phyloP scores from a whole-genome alignment of 1,140 invertebrate genomes.

The Drosophila teissieri region DNA sequence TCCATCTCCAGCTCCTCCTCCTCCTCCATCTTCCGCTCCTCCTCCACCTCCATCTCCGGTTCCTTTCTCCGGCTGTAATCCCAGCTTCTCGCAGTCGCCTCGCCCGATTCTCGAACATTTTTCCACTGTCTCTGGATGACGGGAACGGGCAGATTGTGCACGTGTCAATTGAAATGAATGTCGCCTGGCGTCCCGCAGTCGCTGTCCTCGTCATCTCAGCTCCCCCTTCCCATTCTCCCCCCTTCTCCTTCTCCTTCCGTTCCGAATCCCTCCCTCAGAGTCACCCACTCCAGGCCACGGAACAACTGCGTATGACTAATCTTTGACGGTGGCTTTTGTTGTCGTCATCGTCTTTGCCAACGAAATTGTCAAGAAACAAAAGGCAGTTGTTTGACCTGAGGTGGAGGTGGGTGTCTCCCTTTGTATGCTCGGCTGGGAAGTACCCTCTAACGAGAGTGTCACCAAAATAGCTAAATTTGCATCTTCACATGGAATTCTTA shows the following conservation, averaged over 20 bases:
- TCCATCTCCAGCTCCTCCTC: not conserved
- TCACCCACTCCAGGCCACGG: constrained; percentile 31
- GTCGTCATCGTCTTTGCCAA: constrained; percentile 58
- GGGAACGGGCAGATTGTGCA: constrained; percentile 40
- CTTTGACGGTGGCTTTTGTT: constrained; percentile 65
- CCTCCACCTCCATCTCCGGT: not conserved
- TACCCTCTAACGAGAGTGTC: constrained; percentile 18
- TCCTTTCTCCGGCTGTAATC: constrained; percentile 1
- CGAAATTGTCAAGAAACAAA: constrained; percentile 58
- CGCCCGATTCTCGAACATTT: constrained; percentile 65
- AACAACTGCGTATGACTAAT: constrained; percentile 73
- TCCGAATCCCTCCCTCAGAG: constrained; percentile 3
- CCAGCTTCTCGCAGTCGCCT: constrained; percentile 55
- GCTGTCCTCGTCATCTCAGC: constrained; percentile 38
- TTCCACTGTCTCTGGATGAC: constrained; percentile 55
- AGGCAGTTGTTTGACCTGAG: not conserved
- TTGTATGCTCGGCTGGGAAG: constrained; percentile 10
- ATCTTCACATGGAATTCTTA: not conserved
- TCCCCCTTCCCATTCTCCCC: not conserved
- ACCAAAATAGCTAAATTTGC: not conserved
- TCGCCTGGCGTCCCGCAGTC: constrained; percentile 74
- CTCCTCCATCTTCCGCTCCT: not conserved
- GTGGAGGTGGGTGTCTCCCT: not conserved
- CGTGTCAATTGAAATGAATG: constrained; percentile 76
- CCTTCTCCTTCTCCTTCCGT: not conserved